phyloP scores from a whole-genome alignment of 2,797 vertebrate genomes.

The Enteromius viviparus region DNA sequence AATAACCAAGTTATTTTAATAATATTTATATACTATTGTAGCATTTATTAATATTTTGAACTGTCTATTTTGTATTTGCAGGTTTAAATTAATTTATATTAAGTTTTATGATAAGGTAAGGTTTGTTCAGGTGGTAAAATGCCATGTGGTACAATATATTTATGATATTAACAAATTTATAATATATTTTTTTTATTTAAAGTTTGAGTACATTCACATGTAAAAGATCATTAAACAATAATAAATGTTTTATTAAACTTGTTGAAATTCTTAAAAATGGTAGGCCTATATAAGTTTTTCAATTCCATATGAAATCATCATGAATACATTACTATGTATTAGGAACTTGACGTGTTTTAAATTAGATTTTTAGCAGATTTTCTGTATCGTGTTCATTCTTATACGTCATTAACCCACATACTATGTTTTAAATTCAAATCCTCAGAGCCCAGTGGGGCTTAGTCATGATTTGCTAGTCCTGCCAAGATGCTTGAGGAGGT shows the following conservation, averaged over 20 bases:
- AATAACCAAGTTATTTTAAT: not conserved
- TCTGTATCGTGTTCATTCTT: not conserved
- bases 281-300: not conserved
- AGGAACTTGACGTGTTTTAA: not conserved
- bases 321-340: not conserved
- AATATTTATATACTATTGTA: not conserved
- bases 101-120: not conserved
- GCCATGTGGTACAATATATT: not conserved
- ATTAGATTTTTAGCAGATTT: not conserved
- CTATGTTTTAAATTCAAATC: not conserved
- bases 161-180: not conserved
- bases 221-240: not conserved
- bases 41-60: not conserved
- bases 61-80: not conserved
- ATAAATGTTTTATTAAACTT: not conserved
- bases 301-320: not conserved
- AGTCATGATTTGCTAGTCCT: conserved; percentile 10
- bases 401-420: not conserved
- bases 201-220: not conserved
- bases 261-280: not conserved
- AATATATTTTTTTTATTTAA: not conserved
- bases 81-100: not conserved
- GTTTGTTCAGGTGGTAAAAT: not conserved
- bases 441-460: not conserved
- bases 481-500: conserved; percentile 17